Percentiles rank a stretch among this genome's conserved stretches.
Evolutionary conservation across 2,113 vertebrate species (phyloP).

Genomic region (Globicephala melas): DNA sequence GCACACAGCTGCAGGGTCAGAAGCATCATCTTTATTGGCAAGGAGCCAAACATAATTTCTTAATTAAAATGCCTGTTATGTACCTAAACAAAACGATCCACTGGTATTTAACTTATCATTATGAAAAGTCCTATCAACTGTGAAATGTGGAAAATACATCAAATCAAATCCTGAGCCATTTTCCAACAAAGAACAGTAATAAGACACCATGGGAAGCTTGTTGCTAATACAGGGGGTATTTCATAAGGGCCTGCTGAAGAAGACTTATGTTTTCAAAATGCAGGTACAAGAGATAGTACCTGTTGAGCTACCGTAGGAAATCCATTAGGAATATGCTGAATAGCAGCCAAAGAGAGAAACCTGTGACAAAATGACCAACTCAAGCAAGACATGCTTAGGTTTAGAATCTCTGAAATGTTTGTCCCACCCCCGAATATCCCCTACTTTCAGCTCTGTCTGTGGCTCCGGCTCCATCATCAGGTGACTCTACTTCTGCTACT

Average conservation of each 20-base stretch:
- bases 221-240: neutral
- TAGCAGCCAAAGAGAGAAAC: slow-evolving; percentile 19
- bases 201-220: neutral
- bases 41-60: neutral
- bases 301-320: slow-evolving; percentile 1
- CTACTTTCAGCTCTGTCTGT: neutral
- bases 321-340: neutral
- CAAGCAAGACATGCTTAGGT: slow-evolving; percentile 9
- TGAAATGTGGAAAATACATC: neutral
- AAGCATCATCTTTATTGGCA: neutral
- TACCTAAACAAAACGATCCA: slow-evolving; percentile 14
- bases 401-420: slow-evolving; percentile 41
- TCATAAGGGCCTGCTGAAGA: neutral
- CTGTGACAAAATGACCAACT: slow-evolving; percentile 42
- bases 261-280: slow-evolving; percentile 28
- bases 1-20: slow-evolving; percentile 39
- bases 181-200: neutral
- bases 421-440: neutral
- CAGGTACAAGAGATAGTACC: neutral
- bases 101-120: slow-evolving; percentile 19
- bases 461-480: neutral
- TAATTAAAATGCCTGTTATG: slow-evolving; percentile 22
- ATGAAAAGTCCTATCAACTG: slow-evolving; percentile 27
- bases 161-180: neutral
- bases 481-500: neutral